Conservation (phyloP, 2,888 invertebrate species). For the Eristalis intricaria region DNA sequence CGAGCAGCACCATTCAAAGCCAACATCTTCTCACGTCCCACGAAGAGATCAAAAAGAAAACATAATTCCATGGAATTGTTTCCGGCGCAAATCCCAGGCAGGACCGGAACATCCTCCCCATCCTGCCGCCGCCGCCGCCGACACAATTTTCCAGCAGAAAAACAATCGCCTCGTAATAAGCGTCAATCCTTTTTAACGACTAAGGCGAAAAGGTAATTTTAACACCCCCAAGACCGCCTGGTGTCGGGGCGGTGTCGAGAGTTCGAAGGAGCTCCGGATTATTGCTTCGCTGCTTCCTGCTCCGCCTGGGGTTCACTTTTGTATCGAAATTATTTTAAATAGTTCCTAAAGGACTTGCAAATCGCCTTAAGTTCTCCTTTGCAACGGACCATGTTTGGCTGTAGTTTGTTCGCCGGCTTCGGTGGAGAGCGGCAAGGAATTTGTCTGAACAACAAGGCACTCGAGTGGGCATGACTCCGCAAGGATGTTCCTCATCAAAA, state of each 20-base stretch:
- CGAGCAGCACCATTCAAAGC: background rate
- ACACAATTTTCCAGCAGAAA: conserved; percentile 41
- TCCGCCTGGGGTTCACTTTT: conserved; percentile 43
- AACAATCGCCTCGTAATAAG: conserved; percentile 36
- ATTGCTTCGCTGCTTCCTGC: conserved; percentile 14
- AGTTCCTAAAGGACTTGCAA: conserved; percentile 53
- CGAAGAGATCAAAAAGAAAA: background rate
- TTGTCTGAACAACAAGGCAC: background rate
- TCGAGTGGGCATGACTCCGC: background rate
- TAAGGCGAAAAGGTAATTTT: conserved; percentile 53
- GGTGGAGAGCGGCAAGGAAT: background rate
- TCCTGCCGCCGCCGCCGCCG: background rate
- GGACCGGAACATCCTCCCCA: conserved; percentile 11
- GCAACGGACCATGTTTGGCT: conserved; percentile 6
- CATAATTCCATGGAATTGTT: conserved; percentile 17
- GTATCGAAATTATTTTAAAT: conserved; percentile 62
- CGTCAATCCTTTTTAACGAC: conserved; percentile 45
- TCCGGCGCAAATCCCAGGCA: conserved; percentile 5
- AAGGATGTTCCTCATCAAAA: background rate
- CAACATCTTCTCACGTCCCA: background rate
- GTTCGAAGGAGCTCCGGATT: conserved; percentile 14
- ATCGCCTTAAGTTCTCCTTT: conserved; percentile 52
- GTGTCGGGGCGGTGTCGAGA: background rate
- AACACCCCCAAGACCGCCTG: conserved; percentile 3
- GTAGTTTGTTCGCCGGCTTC: background rate